Base-by-base conservation (phyloP, 2,113 vertebrate species). In the Protobothrops flavoviridis region DNA sequence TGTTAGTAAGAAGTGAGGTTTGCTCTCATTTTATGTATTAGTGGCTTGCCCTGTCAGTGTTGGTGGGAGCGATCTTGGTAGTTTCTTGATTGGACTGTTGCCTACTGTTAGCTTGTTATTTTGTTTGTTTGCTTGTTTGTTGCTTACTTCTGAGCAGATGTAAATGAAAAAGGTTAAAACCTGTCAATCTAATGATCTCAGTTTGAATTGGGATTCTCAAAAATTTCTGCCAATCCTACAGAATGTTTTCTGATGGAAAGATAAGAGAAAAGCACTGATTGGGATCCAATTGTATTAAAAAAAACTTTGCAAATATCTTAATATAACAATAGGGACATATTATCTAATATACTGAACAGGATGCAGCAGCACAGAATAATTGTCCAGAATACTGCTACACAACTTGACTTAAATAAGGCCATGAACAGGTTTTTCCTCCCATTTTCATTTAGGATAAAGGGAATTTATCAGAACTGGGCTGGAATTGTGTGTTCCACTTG, bases 391-490 rank as follows among this genome's bases (percentile, higher is more conserved):
- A 7, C 33, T 87, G 45, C 29, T 52, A 45, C 13, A 48, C 39
- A 87, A 87, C 21, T 61, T 11, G 1, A 57, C 3, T 5, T 13
- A 91, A 55, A 24, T 20, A 39, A 26, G 55, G 23, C 3, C 24
- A 52, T 33, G 43, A 91, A 94, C 0, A 74, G 13, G 6, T 57
- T 87, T 91, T 94, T 81, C 0, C 0, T 17, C 89, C 3, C 39
- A n/a, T 94, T 93, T 93, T 93, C 7, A 74, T 91, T 93, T 92
- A 3, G 74, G 64, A 23, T 86, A 53, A 1, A 69, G 53, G 29
- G 92, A 0, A 89, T 69, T 95, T 95, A 55, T 92, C 88, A 50
- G 64, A 90, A 2, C 39, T 89, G 3, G n/a, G 17, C n/a, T 86
- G 91, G 55, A 95, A 91, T 93, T 87, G 57, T 43, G 9, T 53